These are phyloP conservation scores for Apodemus sylvaticus DNA, from an alignment of 2,113 vertebrate genomes.

Conservation along the genomic window DNA sequence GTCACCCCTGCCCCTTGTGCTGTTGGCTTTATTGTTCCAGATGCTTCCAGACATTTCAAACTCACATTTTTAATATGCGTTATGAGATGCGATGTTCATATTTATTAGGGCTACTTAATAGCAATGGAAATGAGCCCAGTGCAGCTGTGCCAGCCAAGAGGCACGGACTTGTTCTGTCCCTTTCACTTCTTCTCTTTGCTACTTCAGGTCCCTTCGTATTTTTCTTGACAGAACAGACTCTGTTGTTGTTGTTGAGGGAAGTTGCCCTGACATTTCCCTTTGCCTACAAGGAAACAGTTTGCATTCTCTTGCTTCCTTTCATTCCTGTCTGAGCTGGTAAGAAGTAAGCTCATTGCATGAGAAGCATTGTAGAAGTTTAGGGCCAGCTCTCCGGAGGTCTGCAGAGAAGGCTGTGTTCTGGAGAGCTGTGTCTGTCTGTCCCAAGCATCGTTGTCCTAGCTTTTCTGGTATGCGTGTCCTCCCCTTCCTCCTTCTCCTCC, in stretches of 20 bases:
- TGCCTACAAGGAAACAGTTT: not conserved
- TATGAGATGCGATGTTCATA: not conserved
- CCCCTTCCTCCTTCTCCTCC: too few species aligned
- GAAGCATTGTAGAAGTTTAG: not conserved
- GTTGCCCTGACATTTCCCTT: not conserved
- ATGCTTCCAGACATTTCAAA: slow-evolving; percentile 8
- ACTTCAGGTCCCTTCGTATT: slow-evolving; percentile 5
- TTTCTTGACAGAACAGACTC: not conserved
- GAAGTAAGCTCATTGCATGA: not conserved
- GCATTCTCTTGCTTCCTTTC: not conserved
- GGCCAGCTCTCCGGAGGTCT: not conserved
- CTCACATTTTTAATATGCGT: not conserved
- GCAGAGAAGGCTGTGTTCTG: not conserved
- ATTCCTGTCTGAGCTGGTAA: not conserved
- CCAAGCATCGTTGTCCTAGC: not conserved
- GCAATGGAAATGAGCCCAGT: slow-evolving; percentile 37
- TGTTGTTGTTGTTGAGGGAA: not conserved
- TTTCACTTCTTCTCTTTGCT: not conserved
- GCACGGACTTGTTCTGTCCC: not conserved
- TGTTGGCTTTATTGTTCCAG: slow-evolving; percentile 31
- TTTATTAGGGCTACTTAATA: slow-evolving; percentile 29
- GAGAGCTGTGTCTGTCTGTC: not conserved
- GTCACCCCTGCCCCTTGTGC: not conserved
- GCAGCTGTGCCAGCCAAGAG: slow-evolving; percentile 31
- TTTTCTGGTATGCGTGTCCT: accelerated